Conservation (phyloP, 1,140 invertebrate genomes). For the Cydia splendana region DNA sequence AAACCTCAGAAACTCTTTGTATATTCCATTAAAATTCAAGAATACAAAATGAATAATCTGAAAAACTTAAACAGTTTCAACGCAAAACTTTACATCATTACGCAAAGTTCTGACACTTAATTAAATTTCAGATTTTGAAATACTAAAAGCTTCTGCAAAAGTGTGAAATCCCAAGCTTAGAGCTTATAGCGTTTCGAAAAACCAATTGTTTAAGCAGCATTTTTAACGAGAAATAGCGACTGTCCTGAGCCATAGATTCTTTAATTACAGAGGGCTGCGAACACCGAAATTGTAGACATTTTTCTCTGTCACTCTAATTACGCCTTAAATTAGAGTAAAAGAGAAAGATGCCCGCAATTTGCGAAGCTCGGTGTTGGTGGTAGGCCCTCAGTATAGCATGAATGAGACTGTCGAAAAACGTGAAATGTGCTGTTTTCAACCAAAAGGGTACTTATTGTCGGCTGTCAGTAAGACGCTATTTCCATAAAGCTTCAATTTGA, state of each 20-base stretch:
- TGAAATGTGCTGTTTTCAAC: too few relatives aligned
- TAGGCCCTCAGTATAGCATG: too few relatives aligned
- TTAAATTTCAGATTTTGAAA: constrained; percentile 25
- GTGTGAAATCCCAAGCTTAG: background rate
- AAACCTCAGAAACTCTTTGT: too few relatives aligned
- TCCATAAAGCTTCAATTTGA: too few relatives aligned
- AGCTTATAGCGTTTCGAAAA: background rate
- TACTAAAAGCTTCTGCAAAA: constrained; percentile 15
- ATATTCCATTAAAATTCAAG: background rate
- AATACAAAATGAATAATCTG: background rate
- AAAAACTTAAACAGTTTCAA: background rate
- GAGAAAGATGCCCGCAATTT: too few relatives aligned
- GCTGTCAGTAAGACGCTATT: too few relatives aligned
- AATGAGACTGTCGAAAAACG: background rate
- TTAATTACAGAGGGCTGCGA: too few relatives aligned
- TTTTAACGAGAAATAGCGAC: background rate
- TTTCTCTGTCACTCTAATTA: too few relatives aligned
- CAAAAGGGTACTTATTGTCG: too few relatives aligned
- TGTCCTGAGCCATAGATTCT: background rate
- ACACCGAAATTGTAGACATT: too few relatives aligned
- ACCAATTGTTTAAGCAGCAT: constrained; percentile 1
- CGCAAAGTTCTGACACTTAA: constrained; percentile 7
- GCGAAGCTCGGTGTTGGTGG: too few relatives aligned
- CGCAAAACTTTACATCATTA: constrained; percentile 27
- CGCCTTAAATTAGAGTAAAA: too few relatives aligned